Base-by-base conservation (phyloP, 2,888 invertebrate genomes). In the Campaea margaritaria region DNA sequence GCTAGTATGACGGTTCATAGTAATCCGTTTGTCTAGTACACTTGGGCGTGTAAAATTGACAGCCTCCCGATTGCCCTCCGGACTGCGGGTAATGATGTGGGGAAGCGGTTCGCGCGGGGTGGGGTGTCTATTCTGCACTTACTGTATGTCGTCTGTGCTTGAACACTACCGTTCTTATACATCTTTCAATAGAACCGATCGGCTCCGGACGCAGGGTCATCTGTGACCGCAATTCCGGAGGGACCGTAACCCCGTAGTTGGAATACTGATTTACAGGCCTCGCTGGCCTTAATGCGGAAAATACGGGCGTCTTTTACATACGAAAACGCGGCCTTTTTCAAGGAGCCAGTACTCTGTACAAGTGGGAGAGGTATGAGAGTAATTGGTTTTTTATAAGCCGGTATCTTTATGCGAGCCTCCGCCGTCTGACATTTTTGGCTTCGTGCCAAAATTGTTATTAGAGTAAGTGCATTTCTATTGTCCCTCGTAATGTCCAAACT, bases 251-350 rank as follows among this genome's bases (percentile, higher is more conserved):
- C 62, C 58, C 28, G 48, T 47, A 53, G 14, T 39, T 36, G 41
- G 50, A 61, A 66, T 63, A 63, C 69, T 62, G 68, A 66, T 69
- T 64, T 66, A 57, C 57, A 47, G 52, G 44, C 58, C 38, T 58
- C 16, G 13, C 28, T 50, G 53, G 51, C 54, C 44, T 31, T 58
- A 42, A 50, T 43, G 41, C 4, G 52, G 28, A 54, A 55, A 50
- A 58, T 43, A 65, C 58, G 62, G 46, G 28, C 3, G 13, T 3
- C 16, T 43, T 52, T 31, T 44, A 34, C 42, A 39, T 13, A 27
- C 38, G 13, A 16, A n/a, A 8, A 28, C 48, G 46, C 31, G 15
- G 27, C 47, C 38, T 21, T 14, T 46, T 9, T 21, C 21, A 21
- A 21, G 21, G 21, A 39, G 38, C n/a, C n/a, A 45, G 14, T 10